Conservation (phyloP, 1,140 invertebrate species). For the Chrysopa pallens region DNA sequence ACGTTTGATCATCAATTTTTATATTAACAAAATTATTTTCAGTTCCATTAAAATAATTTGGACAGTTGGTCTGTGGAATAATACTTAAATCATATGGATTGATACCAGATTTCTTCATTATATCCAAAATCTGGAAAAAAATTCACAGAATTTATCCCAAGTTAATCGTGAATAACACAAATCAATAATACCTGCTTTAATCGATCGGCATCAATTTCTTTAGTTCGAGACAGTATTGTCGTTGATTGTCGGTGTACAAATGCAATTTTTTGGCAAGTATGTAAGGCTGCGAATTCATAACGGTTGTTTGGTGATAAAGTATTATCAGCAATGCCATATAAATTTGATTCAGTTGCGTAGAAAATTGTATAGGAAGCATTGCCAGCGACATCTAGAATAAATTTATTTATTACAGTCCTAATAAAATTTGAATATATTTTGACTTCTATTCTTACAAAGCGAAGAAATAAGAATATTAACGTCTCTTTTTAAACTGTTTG, state of each 20-base stretch:
- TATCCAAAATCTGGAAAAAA: too few species aligned
- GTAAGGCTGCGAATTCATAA: conserved; percentile 36
- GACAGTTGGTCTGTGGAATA: conserved; percentile 48
- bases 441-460: too few species aligned
- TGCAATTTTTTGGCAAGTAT: conserved; percentile 57
- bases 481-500: too few species aligned
- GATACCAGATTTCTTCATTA: conserved; percentile 24
- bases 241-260: conserved; percentile 58
- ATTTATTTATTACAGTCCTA: too few species aligned
- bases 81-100: conserved; percentile 58
- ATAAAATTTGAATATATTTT: too few species aligned
- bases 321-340: conserved; percentile 21
- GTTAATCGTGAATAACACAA: too few species aligned
- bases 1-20: conserved; percentile 54
- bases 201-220: conserved; percentile 35
- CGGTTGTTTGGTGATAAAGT: too few species aligned
- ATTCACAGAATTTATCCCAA: too few species aligned
- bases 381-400: conserved; percentile 44
- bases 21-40: conserved; percentile 45
- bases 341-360: conserved; percentile 53
- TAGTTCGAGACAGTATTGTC: conserved; percentile 53
- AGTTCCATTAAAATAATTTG: conserved; percentile 14
- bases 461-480: too few species aligned
- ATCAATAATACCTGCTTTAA: too few species aligned
- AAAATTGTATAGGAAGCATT: conserved; percentile 47